Conservation (phyloP, 2,888 invertebrate genomes). For the Piscicola geometra region DNA sequence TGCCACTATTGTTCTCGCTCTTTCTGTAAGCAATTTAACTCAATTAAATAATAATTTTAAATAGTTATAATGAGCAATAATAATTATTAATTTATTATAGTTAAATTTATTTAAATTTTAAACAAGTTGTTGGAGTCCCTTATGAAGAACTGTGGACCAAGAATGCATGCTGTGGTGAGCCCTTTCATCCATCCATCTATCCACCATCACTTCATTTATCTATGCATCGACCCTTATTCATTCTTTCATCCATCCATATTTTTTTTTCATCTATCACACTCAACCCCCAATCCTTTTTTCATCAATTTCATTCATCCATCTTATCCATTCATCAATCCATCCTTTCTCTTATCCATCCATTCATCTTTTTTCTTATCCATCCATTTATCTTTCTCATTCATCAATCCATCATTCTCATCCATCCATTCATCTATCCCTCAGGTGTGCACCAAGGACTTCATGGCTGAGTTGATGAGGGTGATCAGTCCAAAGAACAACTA, state of each 20-base stretch:
- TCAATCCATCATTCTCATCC: not conserved
- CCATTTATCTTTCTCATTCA: not conserved
- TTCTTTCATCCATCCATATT: not conserved
- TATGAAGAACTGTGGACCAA: slow-evolving; percentile 92
- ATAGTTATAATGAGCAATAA: too few species aligned
- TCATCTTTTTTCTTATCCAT: not conserved
- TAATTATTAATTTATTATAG: too few species aligned
- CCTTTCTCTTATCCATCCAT: not conserved
- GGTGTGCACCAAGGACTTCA: slow-evolving; percentile 86
- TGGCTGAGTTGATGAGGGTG: slow-evolving; percentile 67
- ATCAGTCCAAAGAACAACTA: slow-evolving; percentile 94
- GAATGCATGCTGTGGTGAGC: slow-evolving; percentile 67
- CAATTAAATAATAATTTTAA: too few species aligned
- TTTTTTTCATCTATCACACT: not conserved
- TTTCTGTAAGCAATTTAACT: slow-evolving; percentile 28
- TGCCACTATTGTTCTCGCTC: slow-evolving; percentile 51
- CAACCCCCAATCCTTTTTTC: not conserved
- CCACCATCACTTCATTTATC: not conserved
- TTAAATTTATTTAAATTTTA: too few species aligned
- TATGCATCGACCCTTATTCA: too few species aligned
- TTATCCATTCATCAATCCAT: not conserved
- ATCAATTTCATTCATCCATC: not conserved
- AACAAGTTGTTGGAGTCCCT: slow-evolving; percentile 82
- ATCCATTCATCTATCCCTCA: slow-evolving; percentile 60
- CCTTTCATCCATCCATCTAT: not conserved